Conservation (phyloP, 2,888 invertebrate genomes). For the Podabrus alpinus region DNA sequence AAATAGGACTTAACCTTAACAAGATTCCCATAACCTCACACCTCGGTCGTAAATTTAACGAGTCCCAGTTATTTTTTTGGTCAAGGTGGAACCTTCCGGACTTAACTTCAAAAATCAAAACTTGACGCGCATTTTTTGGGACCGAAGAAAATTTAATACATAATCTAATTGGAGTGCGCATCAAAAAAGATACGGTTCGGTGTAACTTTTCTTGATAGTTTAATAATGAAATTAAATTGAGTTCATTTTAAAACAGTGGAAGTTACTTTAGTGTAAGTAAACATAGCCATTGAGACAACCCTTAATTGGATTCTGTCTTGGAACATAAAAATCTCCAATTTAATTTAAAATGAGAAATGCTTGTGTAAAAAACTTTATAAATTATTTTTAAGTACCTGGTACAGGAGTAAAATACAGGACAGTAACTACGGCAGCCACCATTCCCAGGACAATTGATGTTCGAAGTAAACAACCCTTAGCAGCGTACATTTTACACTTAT, state of each 20-base stretch:
- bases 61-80: too few species aligned
- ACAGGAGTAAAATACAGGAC: conserved; percentile 74
- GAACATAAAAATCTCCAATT: background rate
- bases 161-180: too few species aligned
- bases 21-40: background rate
- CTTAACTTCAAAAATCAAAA: too few species aligned
- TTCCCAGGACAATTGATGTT: conserved; percentile 67
- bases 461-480: conserved; percentile 64
- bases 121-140: too few species aligned
- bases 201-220: too few species aligned
- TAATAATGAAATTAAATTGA: too few species aligned
- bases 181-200: too few species aligned
- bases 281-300: background rate
- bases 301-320: background rate
- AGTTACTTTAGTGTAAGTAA: background rate
- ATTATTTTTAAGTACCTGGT: conserved; percentile 60
- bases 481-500: conserved; percentile 41
- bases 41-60: background rate
- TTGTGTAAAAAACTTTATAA: background rate
- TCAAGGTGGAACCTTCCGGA: too few species aligned
- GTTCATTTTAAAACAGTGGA: background rate
- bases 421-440: conserved; percentile 68
- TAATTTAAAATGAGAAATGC: background rate
- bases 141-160: too few species aligned
- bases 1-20: background rate